These are phyloP conservation scores for Eucera pruinosa DNA, from an alignment of 2,888 invertebrate species.

Conservation along the genomic window DNA sequence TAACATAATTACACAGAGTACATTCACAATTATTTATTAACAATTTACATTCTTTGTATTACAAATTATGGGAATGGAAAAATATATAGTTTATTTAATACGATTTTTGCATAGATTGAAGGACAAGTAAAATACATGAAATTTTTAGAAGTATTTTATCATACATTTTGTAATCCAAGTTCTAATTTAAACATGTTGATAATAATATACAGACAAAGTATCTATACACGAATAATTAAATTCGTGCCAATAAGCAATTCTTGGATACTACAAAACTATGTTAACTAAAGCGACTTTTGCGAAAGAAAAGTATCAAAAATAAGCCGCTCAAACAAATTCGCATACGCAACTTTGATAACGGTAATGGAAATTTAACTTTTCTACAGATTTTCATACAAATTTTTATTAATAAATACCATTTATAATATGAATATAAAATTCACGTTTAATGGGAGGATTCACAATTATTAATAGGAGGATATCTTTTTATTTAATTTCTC, in stretches of 20 bases:
- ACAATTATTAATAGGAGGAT: background rate
- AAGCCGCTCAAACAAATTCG: background rate
- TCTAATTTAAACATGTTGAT: constrained; percentile 14
- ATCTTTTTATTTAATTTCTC: background rate
- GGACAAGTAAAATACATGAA: background rate
- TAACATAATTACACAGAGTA: background rate
- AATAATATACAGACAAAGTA: background rate
- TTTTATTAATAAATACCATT: too few species aligned
- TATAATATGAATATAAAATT: background rate
- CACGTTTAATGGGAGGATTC: too few species aligned
- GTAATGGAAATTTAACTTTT: background rate
- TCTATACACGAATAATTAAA: constrained; percentile 16
- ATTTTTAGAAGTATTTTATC: background rate
- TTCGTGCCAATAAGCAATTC: constrained; percentile 15
- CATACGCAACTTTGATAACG: background rate
- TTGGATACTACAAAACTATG: background rate
- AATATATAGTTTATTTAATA: background rate
- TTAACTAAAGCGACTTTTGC: background rate
- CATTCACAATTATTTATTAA: background rate
- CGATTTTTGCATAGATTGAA: background rate
- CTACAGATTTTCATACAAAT: too few species aligned
- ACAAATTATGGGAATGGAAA: background rate
- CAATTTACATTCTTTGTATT: background rate
- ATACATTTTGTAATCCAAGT: background rate
- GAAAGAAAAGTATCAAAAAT: background rate